phyloP scores from a whole-genome alignment of 1,140 invertebrate genomes.

The Bombus picipes region DNA sequence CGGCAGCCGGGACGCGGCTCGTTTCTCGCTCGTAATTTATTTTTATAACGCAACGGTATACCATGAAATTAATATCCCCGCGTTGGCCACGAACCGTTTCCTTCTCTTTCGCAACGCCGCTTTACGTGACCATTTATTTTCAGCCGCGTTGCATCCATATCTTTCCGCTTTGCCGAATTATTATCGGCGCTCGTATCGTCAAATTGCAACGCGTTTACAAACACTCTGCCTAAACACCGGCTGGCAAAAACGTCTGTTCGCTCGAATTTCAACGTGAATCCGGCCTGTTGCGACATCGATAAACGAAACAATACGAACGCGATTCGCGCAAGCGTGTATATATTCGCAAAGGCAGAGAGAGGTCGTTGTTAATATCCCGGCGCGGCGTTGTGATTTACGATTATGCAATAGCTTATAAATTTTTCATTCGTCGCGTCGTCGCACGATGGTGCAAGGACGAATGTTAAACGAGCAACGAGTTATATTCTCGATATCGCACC shows the following conservation, averaged over 20 bases:
- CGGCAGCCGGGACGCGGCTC: conserved; percentile 1
- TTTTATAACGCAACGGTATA: conserved; percentile 42
- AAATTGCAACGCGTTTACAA: background rate
- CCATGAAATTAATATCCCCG: conserved; percentile 43
- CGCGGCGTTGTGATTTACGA: background rate
- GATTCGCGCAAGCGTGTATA: background rate
- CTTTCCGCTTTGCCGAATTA: background rate
- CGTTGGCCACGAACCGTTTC: background rate
- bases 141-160: background rate
- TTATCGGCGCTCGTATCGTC: background rate
- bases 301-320: background rate
- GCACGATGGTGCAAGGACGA: background rate
- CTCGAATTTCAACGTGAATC: background rate
- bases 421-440: background rate
- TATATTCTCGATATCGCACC: background rate
- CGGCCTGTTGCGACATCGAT: background rate
- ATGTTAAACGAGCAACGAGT: conserved; percentile 7
- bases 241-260: background rate
- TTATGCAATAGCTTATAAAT: conserved; percentile 14
- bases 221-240: background rate
- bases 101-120: background rate
- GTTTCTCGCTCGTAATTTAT: conserved; percentile 42
- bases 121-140: conserved; percentile 17
- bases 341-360: background rate
- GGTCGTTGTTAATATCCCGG: background rate